Conservation (phyloP, 2,113 vertebrate species). For the Columbina picui region DNA sequence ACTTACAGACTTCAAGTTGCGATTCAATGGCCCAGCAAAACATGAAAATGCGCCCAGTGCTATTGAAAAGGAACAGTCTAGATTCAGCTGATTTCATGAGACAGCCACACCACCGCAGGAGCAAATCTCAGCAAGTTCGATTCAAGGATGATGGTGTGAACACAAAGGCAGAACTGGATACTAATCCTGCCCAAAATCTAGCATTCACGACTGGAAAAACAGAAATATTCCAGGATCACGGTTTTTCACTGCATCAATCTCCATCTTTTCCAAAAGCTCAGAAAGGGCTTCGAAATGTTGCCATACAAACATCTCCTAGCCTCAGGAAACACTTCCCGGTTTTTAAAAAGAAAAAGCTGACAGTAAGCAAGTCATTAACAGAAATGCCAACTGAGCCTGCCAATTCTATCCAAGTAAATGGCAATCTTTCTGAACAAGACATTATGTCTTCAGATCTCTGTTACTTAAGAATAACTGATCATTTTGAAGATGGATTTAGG, state of each 20-base stretch:
- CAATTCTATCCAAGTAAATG: constrained; percentile 69
- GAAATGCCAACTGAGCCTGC: constrained; percentile 70
- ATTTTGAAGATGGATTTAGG: constrained; percentile 60
- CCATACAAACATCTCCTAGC: constrained; percentile 84
- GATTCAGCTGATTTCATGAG: constrained; percentile 71
- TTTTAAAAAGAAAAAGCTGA: constrained; percentile 78
- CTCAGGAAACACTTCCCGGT: constrained; percentile 82
- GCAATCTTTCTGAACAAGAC: constrained; percentile 70
- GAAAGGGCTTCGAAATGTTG: constrained; percentile 74
- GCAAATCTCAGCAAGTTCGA: constrained; percentile 82
- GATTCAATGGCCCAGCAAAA: constrained; percentile 77
- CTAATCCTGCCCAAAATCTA: background rate
- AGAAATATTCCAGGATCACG: constrained; percentile 37
- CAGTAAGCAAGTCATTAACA: constrained; percentile 72
- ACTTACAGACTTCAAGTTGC: constrained; percentile 51
- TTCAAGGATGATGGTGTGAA: constrained; percentile 79
- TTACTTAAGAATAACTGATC: constrained; percentile 60
- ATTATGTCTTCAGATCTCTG: constrained; percentile 69
- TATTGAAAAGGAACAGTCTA: constrained; percentile 79
- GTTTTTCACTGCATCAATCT: constrained; percentile 47
- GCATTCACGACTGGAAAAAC: background rate
- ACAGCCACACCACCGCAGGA: constrained; percentile 77
- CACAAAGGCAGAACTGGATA: background rate
- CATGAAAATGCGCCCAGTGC: constrained; percentile 75
- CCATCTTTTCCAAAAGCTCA: constrained; percentile 71